Conservation (phyloP, 2,113 vertebrate genomes). For the Etia nguti region DNA sequence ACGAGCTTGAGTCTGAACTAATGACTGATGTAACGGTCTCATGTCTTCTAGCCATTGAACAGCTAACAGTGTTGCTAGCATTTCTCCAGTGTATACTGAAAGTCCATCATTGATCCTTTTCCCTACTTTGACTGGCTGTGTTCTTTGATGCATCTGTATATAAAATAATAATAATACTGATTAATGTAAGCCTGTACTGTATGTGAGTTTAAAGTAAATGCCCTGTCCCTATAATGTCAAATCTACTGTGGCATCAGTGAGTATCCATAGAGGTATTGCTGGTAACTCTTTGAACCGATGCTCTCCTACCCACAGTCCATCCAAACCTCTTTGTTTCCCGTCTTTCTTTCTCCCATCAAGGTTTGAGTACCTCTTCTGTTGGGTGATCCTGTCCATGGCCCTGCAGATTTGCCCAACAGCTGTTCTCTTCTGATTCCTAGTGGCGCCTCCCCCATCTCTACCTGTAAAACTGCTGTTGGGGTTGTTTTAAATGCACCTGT, state of each 20-base stretch:
- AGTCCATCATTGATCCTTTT: not conserved
- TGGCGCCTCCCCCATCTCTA: no score
- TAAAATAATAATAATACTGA: not conserved
- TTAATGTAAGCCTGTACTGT: not conserved
- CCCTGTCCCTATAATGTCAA: not conserved
- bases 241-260: not conserved
- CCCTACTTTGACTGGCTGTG: not conserved
- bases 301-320: not conserved
- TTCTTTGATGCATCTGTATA: not conserved
- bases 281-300: not conserved
- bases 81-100: rapidly evolving
- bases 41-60: not conserved
- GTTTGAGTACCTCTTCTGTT: no score
- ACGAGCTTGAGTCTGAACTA: not conserved
- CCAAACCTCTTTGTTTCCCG: not conserved
- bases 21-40: not conserved
- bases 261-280: not conserved
- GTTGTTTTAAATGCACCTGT: no score
- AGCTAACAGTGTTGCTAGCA: not conserved
- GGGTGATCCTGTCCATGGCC: no score
- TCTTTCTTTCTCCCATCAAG: no score
- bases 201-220: not conserved
- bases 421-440: no score
- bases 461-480: no score
- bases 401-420: no score